Base-by-base conservation (phyloP, 1,140 invertebrate species). In the Aculops lycopersici region DNA sequence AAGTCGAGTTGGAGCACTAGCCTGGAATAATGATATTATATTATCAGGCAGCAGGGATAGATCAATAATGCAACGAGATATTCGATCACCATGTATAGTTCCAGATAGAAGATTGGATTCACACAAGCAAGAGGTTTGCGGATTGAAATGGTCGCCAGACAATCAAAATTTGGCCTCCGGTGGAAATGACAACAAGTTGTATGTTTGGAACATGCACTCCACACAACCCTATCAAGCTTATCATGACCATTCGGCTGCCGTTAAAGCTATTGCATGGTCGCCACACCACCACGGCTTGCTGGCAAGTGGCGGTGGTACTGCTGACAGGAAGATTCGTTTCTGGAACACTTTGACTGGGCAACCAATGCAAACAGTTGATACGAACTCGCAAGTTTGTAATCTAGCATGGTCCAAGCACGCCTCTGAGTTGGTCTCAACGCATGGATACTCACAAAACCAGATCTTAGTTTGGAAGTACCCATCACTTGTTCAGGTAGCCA, bases 391-490 rank as follows among this genome's bases (percentile, higher is more conserved):
- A 50, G 86, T 98, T 14, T 98, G 90, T 58, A 98, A 97, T 61
- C 59, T 99, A 38, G 88, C 88, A 17, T 99, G 92, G 92, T 95
- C 86, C 13, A 94, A 92, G 56, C 84, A 95, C 60, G 84, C 83
- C 38, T 86, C 81, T 46, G 88, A 97, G 61, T 59, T 97, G 51
- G 86, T 94, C 18, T 90, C 81, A 50, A 98, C 90, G 1, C 92
- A 99, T 57, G 92, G 92, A 1, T 98, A 99, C 54, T 95, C 88
- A 19, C 90, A 95, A 56, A 97, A 99, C 59, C 90, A 98, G 61
- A 95, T 97, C 40, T 58, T 95, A 12, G 83, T 99, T 0, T 98
- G 92, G 92, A 95, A 97, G 52, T 98, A 97, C 60, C 92, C 92
- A 1, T 81, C 79, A 45, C 60, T 97, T 37, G 81, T 77, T 63